These are phyloP conservation scores for Dallia pectoralis DNA, from an alignment of 2,797 vertebrate genomes.

Conservation along the genomic window DNA sequence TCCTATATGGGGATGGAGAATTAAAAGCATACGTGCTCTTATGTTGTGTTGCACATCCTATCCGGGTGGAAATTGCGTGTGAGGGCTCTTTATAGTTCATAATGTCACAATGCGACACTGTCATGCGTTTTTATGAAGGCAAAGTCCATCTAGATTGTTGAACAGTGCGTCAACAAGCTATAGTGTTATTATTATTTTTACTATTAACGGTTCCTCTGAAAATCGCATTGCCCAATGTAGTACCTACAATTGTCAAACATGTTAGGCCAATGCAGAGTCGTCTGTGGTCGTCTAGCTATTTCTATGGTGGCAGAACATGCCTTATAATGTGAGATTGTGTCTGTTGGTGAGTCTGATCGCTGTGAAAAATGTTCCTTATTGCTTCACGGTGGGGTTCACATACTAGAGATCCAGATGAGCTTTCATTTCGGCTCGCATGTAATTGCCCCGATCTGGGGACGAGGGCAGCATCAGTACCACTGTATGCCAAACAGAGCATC, in stretches of 20 bases:
- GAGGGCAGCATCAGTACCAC: not conserved
- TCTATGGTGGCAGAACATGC: not conserved
- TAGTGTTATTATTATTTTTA: not conserved
- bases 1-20: not conserved
- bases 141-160: not conserved
- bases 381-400: not conserved
- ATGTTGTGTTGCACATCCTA: constrained; percentile 2
- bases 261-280: not conserved
- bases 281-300: not conserved
- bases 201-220: not conserved
- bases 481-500: not conserved
- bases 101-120: not conserved
- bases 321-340: not conserved
- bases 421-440: not conserved
- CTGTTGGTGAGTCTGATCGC: not conserved
- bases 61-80: not conserved
- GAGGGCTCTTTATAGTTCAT: not conserved
- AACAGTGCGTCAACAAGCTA: not conserved
- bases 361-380: not conserved
- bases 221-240: not conserved
- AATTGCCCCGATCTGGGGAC: not conserved
- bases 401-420: not conserved
- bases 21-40: not conserved
- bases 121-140: not conserved
- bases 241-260: not conserved